A percentile compares a stretch with the other conserved stretches of the same genome.
Evolutionary conservation across 2,888 invertebrate species (phyloP).

Genomic region (Megaustenia siamemsis): DNA sequence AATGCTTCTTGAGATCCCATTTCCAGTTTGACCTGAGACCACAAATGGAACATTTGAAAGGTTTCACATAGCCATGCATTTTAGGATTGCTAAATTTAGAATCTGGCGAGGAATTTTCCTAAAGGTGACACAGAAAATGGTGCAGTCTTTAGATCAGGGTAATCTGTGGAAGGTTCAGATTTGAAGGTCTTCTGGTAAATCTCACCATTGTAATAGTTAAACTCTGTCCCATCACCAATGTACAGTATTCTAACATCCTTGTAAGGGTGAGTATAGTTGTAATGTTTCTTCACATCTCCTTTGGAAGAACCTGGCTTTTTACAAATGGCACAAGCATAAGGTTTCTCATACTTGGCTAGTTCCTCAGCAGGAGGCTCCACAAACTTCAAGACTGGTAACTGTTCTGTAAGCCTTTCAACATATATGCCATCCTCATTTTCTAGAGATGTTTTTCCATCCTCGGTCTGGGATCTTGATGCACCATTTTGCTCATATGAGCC

Average conservation of each 20-base stretch:
- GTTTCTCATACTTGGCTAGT: constrained; percentile 59
- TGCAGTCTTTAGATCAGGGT: background rate
- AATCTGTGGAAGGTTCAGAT: background rate
- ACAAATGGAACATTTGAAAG: constrained; percentile 96
- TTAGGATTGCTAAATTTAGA: constrained; percentile 66
- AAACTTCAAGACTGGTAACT: constrained; percentile 16
- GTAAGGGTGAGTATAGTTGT: constrained; percentile 72
- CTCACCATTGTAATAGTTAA: constrained; percentile 58
- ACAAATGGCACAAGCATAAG: constrained; percentile 74
- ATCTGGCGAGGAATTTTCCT: constrained; percentile 43
- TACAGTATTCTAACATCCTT: constrained; percentile 70
- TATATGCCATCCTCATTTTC: background rate
- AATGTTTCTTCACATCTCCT: constrained; percentile 74
- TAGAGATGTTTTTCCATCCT: background rate
- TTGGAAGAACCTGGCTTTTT: constrained; percentile 69
- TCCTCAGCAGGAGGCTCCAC: constrained; percentile 47
- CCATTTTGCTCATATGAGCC: background rate
- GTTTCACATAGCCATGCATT: constrained; percentile 80
- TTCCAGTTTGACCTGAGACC: constrained; percentile 97
- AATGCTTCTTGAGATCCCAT: constrained; percentile 98
- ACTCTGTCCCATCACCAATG: constrained; percentile 65
- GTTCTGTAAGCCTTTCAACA: background rate
- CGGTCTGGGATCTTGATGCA: background rate
- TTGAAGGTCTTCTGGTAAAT: constrained; percentile 32
- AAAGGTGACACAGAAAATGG: background rate